A percentile compares a stretch with the other conserved stretches of the same genome.
These are phyloP conservation scores for Ceratosolen solmsi DNA, from an alignment of 1,140 invertebrate species.

Conservation along the genomic window DNA sequence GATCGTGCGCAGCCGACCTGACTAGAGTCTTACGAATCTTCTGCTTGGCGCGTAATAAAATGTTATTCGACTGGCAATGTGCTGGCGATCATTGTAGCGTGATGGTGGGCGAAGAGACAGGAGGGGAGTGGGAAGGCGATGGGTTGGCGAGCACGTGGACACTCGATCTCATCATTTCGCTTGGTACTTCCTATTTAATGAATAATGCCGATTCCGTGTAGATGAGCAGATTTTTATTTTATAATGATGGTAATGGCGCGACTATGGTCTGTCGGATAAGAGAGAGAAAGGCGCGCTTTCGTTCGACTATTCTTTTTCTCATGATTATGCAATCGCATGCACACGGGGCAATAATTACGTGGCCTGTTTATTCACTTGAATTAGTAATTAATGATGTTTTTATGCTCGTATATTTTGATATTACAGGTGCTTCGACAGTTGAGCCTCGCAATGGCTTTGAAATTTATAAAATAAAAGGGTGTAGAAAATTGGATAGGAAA, in stretches of 20 bases:
- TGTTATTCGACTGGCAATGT: conserved; percentile 21
- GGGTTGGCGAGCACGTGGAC: not conserved
- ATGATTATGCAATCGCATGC: not conserved
- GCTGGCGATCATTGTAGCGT: not conserved
- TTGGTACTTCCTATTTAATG: not conserved
- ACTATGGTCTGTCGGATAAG: not conserved
- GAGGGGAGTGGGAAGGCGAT: too few species aligned
- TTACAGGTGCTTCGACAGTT: not conserved
- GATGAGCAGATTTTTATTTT: too few species aligned
- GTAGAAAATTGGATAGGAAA: too few species aligned
- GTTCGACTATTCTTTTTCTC: not conserved
- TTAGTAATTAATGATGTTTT: not conserved
- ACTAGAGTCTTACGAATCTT: not conserved
- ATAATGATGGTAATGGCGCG: too few species aligned
- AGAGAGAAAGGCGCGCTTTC: not conserved
- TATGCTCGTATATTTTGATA: not conserved
- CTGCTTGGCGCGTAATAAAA: not conserved
- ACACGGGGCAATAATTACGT: not conserved
- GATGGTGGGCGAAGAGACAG: too few species aligned
- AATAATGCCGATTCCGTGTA: too few species aligned
- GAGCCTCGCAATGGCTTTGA: not conserved
- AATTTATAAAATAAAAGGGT: not conserved
- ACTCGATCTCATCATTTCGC: not conserved
- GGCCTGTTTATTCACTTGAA: not conserved
- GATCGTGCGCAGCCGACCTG: not conserved